Base-by-base conservation (phyloP, 2,113 vertebrate species). In the Rhea americana region DNA sequence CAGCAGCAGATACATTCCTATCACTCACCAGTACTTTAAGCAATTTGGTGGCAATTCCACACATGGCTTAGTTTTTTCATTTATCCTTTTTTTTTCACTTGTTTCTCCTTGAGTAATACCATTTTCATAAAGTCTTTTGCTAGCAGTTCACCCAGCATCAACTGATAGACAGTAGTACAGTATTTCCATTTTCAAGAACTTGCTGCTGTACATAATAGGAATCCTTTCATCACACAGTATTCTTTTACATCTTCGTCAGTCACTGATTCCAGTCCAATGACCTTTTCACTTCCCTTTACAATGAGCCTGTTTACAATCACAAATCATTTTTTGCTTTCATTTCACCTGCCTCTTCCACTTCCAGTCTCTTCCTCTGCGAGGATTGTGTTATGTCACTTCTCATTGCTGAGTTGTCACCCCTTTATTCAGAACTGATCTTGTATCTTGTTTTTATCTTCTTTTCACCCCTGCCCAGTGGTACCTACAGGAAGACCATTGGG, bases 171-270 rank as follows among this genome's bases (percentile, higher is more conserved):
- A 66, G n/a, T 62, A 51, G 26, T 58, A 71, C 62, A 89, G 32
- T 74, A 73, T 82, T 93, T 91, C 82, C 48, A 67, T 96, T 94
- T 93, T 81, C 84, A 84, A 79, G 32, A 93, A 50, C 32, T 72
- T 75, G 39, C 84, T 91, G 77, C 83, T 87, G 47, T 67, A 77
- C 63, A 43, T 80, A 84, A 91, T 63, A 82, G 43, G 59, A 94
- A 80, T 81, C 55, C 75, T 95, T 93, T 96, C 74, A 95, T 94
- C 77, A 82, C 66, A 79, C 45, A 76, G 30, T 56, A 59, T 81
- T 88, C 45, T 68, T 88, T 93, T 94, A 91, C 80, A 82, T 89
- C 90, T 93, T 85, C 77, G 67, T 87, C 47, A 65, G 59, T 32
- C 62, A 37, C 39, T 89, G 75, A 79, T 85, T 89, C 59, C 50